Conservation (phyloP, 2,113 vertebrate genomes). For the Alouatta palliata region DNA sequence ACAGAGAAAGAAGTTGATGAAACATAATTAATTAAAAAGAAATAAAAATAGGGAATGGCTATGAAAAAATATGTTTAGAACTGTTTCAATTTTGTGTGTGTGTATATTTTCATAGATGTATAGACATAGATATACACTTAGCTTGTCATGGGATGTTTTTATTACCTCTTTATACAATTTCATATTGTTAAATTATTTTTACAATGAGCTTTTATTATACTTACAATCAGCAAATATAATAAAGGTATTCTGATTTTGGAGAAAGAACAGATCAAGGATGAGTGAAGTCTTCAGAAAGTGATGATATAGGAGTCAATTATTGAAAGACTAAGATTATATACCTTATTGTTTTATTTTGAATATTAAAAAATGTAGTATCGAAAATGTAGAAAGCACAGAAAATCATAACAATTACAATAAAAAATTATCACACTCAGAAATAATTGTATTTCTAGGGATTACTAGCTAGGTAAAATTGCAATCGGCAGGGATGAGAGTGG, state of each 20-base stretch:
- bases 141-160: neutral
- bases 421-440: neutral
- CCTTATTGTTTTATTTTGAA: neutral
- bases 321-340: neutral
- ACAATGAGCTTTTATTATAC: neutral
- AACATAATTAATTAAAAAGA: neutral
- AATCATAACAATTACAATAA: neutral
- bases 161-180: neutral
- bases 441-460: neutral
- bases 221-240: conserved; percentile 1
- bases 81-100: neutral
- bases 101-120: neutral
- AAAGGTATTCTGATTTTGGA: neutral
- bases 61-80: neutral
- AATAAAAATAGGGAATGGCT: neutral
- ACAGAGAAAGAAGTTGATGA: neutral
- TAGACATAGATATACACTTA: neutral
- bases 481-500: neutral
- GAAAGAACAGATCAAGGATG: neutral
- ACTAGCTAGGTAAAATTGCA: neutral
- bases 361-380: neutral
- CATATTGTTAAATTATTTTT: conserved; percentile 6
- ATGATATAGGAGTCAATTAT: neutral
- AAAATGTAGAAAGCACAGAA: neutral
- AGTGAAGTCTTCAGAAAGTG: neutral